Conservation (phyloP, 2,113 vertebrate species). For the Cyanoliseus patagonus region DNA sequence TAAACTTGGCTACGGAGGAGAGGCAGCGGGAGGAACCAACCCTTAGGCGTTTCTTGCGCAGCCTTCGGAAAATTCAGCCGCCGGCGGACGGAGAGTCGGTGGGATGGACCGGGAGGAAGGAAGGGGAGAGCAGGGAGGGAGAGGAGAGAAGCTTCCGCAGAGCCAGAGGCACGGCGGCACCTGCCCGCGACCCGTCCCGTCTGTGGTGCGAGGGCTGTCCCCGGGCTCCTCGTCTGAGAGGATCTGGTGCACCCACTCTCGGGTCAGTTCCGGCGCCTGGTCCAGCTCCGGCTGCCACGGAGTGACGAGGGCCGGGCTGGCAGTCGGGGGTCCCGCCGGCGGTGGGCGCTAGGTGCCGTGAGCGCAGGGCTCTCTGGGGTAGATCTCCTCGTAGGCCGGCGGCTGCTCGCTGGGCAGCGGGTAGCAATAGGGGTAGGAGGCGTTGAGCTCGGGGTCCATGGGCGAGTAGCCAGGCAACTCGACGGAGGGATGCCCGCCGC, state of each 20-base stretch:
- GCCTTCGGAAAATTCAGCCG: constrained; percentile 58
- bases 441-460: constrained; percentile 87
- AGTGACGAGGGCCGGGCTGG: neutral
- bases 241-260: neutral
- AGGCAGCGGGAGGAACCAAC: constrained; percentile 45
- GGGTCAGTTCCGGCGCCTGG: no score
- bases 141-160: neutral
- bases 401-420: constrained; percentile 85
- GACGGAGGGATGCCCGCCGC: constrained; percentile 89
- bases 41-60: constrained; percentile 60
- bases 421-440: constrained; percentile 89
- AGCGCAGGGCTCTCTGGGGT: constrained; percentile 77
- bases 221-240: neutral
- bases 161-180: neutral
- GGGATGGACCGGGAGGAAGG: neutral
- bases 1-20: constrained; percentile 56
- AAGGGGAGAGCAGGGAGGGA: neutral
- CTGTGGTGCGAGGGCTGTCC: neutral
- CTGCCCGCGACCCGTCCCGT: neutral
- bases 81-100: neutral
- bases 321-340: neutral
- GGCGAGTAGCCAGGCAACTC: constrained; percentile 93
- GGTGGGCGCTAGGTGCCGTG: constrained; percentile 1
- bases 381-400: constrained; percentile 90
- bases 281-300: neutral